Percentiles rank a stretch among this genome's conserved stretches.
Conservation (phyloP, 2,113 vertebrate species). For the Agelaius tricolor region DNA sequence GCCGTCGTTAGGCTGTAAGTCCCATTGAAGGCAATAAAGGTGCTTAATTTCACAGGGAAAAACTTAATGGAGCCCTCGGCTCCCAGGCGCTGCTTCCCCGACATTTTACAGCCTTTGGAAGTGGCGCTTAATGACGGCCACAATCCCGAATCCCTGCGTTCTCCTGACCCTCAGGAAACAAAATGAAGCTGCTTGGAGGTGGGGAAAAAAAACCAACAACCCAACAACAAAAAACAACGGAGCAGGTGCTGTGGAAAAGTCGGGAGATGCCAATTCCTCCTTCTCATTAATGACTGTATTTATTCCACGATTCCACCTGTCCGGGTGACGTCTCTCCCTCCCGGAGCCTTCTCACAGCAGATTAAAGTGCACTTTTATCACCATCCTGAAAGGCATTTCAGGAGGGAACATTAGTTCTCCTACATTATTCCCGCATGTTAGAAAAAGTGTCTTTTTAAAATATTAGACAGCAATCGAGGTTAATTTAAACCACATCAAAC, state of each 20-base stretch:
- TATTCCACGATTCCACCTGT: conserved; percentile 33
- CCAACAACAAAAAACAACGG: neutral
- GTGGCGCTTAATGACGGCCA: rapidly evolving
- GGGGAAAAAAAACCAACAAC: neutral
- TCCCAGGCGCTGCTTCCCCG: conserved; percentile 17
- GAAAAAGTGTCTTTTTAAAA: conserved; percentile 49
- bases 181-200: neutral
- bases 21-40: neutral
- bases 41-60: conserved; percentile 30
- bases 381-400: neutral
- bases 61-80: neutral
- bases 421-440: conserved; percentile 36
- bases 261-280: conserved; percentile 6
- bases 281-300: conserved; percentile 6
- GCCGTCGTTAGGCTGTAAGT: neutral
- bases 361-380: conserved; percentile 48
- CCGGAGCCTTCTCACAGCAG: conserved; percentile 1
- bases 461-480: conserved; percentile 34
- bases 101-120: neutral
- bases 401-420: conserved; percentile 51
- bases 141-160: neutral
- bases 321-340: neutral
- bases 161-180: neutral
- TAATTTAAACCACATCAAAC: conserved; percentile 35
- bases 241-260: conserved; percentile 8